phyloP scores from a whole-genome alignment of 1,140 invertebrate species.

The Theocolax elegans region DNA sequence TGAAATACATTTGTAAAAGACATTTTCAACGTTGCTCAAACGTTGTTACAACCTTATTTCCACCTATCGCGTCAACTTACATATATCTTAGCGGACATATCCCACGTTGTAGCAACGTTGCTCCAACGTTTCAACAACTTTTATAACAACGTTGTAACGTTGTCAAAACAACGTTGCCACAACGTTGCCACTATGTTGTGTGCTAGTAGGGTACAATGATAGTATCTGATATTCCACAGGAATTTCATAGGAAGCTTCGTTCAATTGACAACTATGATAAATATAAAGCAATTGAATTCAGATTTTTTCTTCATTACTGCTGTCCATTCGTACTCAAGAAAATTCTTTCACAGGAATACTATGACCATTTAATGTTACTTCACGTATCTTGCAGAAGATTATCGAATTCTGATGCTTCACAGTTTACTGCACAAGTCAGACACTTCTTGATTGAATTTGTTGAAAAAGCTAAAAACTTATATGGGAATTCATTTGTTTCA shows the following conservation, averaged over 20 bases:
- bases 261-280: neutral
- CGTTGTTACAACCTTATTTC: too few species aligned
- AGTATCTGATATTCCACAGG: conserved; percentile 20
- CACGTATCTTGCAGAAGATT: neutral
- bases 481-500: neutral
- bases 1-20: too few species aligned
- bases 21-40: too few species aligned
- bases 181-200: too few species aligned
- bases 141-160: too few species aligned
- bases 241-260: neutral
- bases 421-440: neutral
- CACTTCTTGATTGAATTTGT: neutral
- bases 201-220: too few species aligned
- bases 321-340: conserved; percentile 12
- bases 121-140: too few species aligned
- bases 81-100: too few species aligned
- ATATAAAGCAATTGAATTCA: conserved; percentile 34
- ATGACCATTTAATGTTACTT: neutral
- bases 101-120: too few species aligned
- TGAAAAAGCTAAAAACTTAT: neutral
- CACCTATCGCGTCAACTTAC: too few species aligned
- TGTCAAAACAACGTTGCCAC: too few species aligned
- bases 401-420: neutral
- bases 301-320: conserved; percentile 27
- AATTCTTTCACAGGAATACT: neutral